A percentile compares a stretch with the other conserved stretches of the same genome.
phyloP scores from a whole-genome alignment of 2,113 vertebrate genomes.

The Nothocercus julius region DNA sequence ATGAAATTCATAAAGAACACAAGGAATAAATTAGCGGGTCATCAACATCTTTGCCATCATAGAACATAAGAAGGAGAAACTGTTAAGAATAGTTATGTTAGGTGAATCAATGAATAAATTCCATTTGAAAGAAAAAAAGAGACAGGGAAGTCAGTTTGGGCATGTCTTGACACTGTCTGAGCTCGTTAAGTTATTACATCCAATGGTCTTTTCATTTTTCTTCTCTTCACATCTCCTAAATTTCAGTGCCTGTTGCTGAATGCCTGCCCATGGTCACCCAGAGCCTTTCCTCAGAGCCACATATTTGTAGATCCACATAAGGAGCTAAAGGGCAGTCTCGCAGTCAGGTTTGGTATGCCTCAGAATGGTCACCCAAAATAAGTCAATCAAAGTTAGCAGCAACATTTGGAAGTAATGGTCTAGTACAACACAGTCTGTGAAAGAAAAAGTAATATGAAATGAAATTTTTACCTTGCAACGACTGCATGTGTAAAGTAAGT shows the following conservation, averaged over 20 bases:
- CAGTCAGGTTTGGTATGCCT: not conserved
- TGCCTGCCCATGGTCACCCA: not conserved
- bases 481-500: not conserved
- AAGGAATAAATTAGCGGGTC: constrained; percentile 71
- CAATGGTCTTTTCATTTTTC: fast-evolving
- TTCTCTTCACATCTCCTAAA: not conserved
- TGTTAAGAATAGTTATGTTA: not conserved
- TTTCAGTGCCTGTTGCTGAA: not conserved
- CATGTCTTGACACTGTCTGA: not conserved
- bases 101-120: constrained; percentile 6
- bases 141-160: not conserved
- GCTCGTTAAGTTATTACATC: not conserved
- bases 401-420: not conserved
- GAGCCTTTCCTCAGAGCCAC: not conserved
- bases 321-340: not conserved
- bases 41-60: constrained; percentile 55
- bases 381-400: fast-evolving
- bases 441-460: not conserved
- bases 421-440: not conserved
- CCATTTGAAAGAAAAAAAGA: not conserved
- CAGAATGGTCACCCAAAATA: not conserved
- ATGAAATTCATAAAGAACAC: constrained; percentile 56
- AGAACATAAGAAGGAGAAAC: constrained; percentile 38
- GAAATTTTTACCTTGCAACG: not conserved
- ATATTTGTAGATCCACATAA: not conserved